Evolutionary conservation across 2,888 invertebrate genomes (phyloP).

Genomic region (Metalampra italica): DNA sequence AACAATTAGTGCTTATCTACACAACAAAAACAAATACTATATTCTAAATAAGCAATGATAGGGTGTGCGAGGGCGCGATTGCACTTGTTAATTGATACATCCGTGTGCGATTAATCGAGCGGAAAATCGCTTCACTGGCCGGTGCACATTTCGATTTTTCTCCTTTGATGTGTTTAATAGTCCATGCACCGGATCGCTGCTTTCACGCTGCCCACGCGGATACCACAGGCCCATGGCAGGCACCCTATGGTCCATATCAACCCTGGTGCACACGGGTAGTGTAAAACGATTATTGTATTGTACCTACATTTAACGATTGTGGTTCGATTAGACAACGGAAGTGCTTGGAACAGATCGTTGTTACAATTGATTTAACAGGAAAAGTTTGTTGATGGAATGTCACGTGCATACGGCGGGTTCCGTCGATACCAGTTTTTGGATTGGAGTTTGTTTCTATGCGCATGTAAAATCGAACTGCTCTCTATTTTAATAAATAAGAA

Average conservation of each 20-base stretch:
- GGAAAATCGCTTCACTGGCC: slow-evolving; percentile 73
- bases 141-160: slow-evolving; percentile 76
- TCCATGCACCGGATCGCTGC: slow-evolving; percentile 63
- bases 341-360: background rate
- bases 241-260: background rate
- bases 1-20: no score
- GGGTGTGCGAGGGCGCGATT: slow-evolving; percentile 19
- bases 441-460: no score
- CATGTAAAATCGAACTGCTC: no score
- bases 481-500: no score
- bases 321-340: no score
- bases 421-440: no score
- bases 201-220: slow-evolving; percentile 21
- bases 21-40: no score
- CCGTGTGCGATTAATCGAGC: slow-evolving; percentile 62
- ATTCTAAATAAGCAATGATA: no score
- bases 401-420: background rate
- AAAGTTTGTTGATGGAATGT: background rate
- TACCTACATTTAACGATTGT: no score
- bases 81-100: slow-evolving; percentile 60
- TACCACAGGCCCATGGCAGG: slow-evolving; percentile 4
- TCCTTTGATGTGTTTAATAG: slow-evolving; percentile 78
- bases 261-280: background rate
- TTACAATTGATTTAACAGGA: background rate
- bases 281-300: background rate